Percentiles rank a stretch among this genome's conserved stretches.
Evolutionary conservation across 2,888 invertebrate genomes (phyloP).

Genomic region (Drosophila melanosoma): DNA sequence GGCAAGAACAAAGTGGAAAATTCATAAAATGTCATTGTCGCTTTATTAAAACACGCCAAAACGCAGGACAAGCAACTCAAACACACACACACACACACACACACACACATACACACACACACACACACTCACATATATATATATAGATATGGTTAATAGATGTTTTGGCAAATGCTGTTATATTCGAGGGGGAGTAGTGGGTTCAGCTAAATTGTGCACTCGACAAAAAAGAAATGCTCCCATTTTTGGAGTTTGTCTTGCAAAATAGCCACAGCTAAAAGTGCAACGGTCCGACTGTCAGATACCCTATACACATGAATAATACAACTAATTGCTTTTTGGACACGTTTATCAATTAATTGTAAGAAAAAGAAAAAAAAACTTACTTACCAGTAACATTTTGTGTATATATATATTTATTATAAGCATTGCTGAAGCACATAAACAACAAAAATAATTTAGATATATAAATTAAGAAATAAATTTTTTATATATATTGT

Average conservation of each 20-base stretch:
- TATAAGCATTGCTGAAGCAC: not conserved
- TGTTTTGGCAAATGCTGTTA: slow-evolving; percentile 11
- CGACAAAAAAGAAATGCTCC: not conserved
- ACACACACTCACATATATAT: slow-evolving; percentile 30
- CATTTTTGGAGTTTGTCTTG: not conserved
- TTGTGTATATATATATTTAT: not conserved
- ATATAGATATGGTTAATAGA: slow-evolving; percentile 39
- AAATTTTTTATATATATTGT: not conserved
- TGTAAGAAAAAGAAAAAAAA: not conserved
- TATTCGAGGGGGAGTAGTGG: slow-evolving; percentile 2
- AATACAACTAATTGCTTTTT: not conserved
- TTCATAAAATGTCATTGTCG: slow-evolving; percentile 80
- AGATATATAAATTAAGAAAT: not conserved
- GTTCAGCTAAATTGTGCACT: slow-evolving; percentile 9
- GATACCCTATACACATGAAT: not conserved
- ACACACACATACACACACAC: slow-evolving; percentile 40
- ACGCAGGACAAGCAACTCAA: slow-evolving; percentile 48
- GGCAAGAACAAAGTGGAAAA: slow-evolving; percentile 77
- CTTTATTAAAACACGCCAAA: slow-evolving; percentile 80
- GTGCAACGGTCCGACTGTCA: not conserved
- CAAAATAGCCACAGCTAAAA: not conserved
- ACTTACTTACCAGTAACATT: not conserved
- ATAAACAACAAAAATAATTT: not conserved
- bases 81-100: slow-evolving; percentile 41
- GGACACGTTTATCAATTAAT: not conserved